Conservation (phyloP, 2,888 invertebrate species). For the Pterobdella sp. region DNA sequence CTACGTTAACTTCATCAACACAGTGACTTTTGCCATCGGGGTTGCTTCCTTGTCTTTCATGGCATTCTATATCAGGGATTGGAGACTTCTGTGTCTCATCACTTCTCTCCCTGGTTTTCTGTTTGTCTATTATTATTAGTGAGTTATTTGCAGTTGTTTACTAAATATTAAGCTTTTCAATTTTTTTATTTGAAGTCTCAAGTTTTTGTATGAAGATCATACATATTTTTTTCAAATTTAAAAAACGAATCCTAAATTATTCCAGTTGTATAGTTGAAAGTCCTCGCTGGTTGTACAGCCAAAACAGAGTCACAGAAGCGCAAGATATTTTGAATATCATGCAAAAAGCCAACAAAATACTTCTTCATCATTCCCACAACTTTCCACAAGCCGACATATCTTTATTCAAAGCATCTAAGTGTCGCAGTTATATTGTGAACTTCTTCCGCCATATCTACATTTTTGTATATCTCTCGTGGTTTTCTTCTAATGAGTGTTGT, state of each 20-base stretch:
- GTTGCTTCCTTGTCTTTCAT: conserved; percentile 37
- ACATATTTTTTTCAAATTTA: not conserved
- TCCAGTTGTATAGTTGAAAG: conserved; percentile 34
- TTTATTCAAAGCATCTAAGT: too few relatives aligned
- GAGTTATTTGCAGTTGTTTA: conserved; percentile 33
- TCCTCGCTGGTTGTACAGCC: conserved; percentile 37
- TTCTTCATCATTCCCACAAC: not conserved
- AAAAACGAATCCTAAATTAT: not conserved
- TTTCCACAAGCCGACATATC: too few relatives aligned
- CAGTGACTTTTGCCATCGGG: conserved; percentile 38
- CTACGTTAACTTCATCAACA: conserved; percentile 34
- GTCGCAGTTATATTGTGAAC: too few relatives aligned
- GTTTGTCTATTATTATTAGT: conserved; percentile 58
- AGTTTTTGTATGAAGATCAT: not conserved
- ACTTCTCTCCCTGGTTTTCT: conserved; percentile 39
- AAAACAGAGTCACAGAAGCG: conserved; percentile 38
- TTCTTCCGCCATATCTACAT: too few relatives aligned
- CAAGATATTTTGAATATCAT: conserved; percentile 35
- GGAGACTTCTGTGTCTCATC: conserved; percentile 40
- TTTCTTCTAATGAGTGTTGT: too few relatives aligned
- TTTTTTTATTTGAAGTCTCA: not conserved
- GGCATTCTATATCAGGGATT: conserved; percentile 40
- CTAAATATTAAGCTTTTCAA: not conserved
- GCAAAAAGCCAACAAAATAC: not conserved
- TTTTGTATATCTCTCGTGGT: too few relatives aligned